A percentile compares a stretch with the other conserved stretches of the same genome.
Evolutionary conservation across 1,140 invertebrate species (phyloP).

Genomic region (Drosophila ohnishii): DNA sequence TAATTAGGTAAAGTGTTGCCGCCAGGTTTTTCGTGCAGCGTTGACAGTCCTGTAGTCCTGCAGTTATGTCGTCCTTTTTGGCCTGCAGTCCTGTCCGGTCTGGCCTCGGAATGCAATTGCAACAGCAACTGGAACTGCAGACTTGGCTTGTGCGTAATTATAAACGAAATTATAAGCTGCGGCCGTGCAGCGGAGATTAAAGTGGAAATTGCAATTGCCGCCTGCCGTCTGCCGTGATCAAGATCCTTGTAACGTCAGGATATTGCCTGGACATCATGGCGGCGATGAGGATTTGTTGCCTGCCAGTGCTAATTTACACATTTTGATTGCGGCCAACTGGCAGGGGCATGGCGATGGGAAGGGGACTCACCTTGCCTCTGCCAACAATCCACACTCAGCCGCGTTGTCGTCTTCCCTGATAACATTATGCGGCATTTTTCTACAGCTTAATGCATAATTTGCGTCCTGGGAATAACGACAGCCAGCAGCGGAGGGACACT

Average conservation of each 20-base stretch:
- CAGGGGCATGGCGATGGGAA: neutral
- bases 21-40: constrained; percentile 53
- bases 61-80: neutral
- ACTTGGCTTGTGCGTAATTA: constrained; percentile 73
- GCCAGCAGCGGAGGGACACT: constrained; percentile 6
- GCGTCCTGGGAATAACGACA: constrained; percentile 73
- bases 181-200: constrained; percentile 70
- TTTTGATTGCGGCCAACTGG: constrained; percentile 70
- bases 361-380: constrained; percentile 38
- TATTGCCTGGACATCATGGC: constrained; percentile 27
- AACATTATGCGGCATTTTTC: constrained; percentile 79
- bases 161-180: constrained; percentile 80
- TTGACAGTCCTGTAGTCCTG: constrained; percentile 17
- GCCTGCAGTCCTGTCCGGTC: neutral
- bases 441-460: constrained; percentile 81
- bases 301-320: constrained; percentile 75
- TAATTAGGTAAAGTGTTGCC: constrained; percentile 76
- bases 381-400: constrained; percentile 15
- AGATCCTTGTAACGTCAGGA: constrained; percentile 32
- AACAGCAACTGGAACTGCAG: constrained; percentile 26
- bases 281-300: constrained; percentile 65
- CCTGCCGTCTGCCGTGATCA: constrained; percentile 34
- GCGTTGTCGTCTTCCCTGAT: constrained; percentile 48
- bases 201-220: constrained; percentile 73
- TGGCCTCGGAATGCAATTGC: constrained; percentile 9